These are phyloP conservation scores for Macaria liturata DNA, from an alignment of 2,888 invertebrate species.

Conservation along the genomic window DNA sequence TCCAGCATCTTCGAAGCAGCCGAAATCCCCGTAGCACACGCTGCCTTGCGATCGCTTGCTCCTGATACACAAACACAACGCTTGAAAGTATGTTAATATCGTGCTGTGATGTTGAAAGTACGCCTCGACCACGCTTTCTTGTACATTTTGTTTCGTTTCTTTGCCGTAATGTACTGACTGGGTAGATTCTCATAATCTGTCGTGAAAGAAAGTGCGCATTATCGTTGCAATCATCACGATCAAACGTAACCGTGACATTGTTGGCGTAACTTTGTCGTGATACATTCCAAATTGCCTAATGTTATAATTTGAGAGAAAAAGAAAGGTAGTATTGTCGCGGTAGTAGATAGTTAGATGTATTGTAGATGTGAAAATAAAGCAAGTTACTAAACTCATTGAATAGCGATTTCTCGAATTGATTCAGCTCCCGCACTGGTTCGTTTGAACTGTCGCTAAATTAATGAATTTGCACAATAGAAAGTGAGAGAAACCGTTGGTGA, in stretches of 20 bases:
- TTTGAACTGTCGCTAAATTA: slow-evolving; percentile 45
- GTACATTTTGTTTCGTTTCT: slow-evolving; percentile 26
- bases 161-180: slow-evolving; percentile 14
- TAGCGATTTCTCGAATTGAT: slow-evolving; percentile 24
- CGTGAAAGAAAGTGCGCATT: slow-evolving; percentile 11
- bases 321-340: too few species aligned
- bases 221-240: slow-evolving; percentile 5
- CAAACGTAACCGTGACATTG: slow-evolving; percentile 1
- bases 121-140: slow-evolving; percentile 27
- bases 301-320: too few species aligned
- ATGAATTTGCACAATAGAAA: slow-evolving; percentile 55
- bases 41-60: slow-evolving; percentile 90
- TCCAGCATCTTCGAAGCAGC: slow-evolving; percentile 96
- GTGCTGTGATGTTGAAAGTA: slow-evolving; percentile 27
- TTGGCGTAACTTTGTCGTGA: background rate
- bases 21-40: slow-evolving; percentile 94
- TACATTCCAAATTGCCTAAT: too few species aligned
- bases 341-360: too few species aligned
- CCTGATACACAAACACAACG: slow-evolving; percentile 57
- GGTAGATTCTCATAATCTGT: slow-evolving; percentile 18
- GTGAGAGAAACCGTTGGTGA: slow-evolving; percentile 50
- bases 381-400: slow-evolving; percentile 1
- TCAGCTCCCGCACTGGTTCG: slow-evolving; percentile 17
- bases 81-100: slow-evolving; percentile 24
- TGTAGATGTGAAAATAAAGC: too few species aligned